Evolutionary conservation across 2,797 vertebrate species (phyloP).

Genomic region (Coilia nasus): DNA sequence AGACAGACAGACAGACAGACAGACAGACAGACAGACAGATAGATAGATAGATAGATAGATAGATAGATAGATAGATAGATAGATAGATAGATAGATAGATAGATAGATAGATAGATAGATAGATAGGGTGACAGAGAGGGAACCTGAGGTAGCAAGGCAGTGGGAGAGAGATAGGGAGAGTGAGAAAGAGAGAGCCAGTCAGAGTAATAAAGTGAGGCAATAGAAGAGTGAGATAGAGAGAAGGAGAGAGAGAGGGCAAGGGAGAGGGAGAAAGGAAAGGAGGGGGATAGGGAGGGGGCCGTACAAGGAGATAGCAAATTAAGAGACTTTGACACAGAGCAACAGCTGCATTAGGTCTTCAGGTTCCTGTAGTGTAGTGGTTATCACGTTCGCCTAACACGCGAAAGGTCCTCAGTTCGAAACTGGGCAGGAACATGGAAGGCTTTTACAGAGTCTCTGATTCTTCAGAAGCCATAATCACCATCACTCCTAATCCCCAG

Average conservation of each 20-base stretch:
- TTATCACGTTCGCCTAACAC: constrained; percentile 1
- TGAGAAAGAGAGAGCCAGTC: too few species aligned
- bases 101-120: too few species aligned
- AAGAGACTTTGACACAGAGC: neutral
- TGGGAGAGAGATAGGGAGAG: too few species aligned
- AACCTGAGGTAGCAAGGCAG: too few species aligned
- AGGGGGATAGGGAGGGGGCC: neutral
- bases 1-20: too few species aligned
- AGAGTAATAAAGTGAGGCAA: too few species aligned
- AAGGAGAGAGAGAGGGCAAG: neutral
- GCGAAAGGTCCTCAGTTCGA: neutral
- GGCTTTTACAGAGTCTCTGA: neutral
- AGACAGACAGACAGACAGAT: too few species aligned
- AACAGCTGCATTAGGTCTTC: neutral
- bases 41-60: too few species aligned
- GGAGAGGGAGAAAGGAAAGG: neutral
- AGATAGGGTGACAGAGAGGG: too few species aligned
- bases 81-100: too few species aligned
- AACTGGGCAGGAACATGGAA: neutral
- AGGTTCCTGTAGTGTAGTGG: constrained; percentile 11
- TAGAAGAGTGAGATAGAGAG: too few species aligned
- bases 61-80: too few species aligned
- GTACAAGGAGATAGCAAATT: neutral
- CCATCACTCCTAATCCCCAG: neutral
- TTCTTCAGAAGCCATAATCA: neutral